These are phyloP conservation scores for Pelagia noctiluca DNA, from an alignment of 30 jellyfish, hydroid and myxozoan genomes.

Conservation along the genomic window DNA sequence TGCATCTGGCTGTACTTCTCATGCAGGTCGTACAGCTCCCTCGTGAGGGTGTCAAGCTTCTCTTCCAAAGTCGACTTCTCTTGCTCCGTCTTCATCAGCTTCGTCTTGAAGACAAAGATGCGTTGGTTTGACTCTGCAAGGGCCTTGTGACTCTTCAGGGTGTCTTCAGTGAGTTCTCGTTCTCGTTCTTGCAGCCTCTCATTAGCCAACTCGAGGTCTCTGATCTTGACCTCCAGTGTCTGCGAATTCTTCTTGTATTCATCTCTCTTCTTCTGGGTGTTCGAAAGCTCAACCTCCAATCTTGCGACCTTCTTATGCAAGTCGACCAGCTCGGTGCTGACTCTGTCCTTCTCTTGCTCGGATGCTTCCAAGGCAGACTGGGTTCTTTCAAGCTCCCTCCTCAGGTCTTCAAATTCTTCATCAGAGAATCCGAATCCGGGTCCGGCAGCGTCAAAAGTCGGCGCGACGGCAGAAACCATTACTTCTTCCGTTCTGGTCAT, in stretches of 20 bases:
- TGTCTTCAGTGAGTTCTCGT: conserved; percentile 89
- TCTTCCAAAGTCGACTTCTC: conserved; percentile 76
- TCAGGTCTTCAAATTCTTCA: conserved; percentile 81
- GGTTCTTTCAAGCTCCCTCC: conserved; percentile 58
- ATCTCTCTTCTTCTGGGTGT: conserved; percentile 89
- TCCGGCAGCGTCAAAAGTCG: conserved; percentile 50
- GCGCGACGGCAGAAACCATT: conserved; percentile 71
- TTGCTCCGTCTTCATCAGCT: conserved; percentile 82
- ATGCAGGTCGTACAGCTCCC: conserved; percentile 82
- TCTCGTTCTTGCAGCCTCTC: conserved; percentile 90
- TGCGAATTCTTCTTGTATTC: conserved; percentile 79
- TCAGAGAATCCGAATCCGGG: conserved; percentile 63
- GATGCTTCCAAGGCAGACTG: conserved; percentile 74
- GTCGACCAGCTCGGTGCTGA: conserved; percentile 74
- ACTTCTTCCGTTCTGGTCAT: conserved; percentile 57
- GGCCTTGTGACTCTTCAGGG: conserved; percentile 78
- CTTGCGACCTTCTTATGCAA: conserved; percentile 89
- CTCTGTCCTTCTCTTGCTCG: conserved; percentile 81
- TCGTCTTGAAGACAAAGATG: conserved; percentile 70
- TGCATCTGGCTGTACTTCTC: conserved; percentile 83
- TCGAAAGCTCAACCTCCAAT: conserved; percentile 85
- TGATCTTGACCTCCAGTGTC: conserved; percentile 72
- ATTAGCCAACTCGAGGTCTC: conserved; percentile 82
- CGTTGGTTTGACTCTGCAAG: conserved; percentile 75
- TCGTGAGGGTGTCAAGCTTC: conserved; percentile 61